These are phyloP conservation scores for Zaprionus africanus DNA, from an alignment of 1,140 invertebrate genomes.

Conservation along the genomic window DNA sequence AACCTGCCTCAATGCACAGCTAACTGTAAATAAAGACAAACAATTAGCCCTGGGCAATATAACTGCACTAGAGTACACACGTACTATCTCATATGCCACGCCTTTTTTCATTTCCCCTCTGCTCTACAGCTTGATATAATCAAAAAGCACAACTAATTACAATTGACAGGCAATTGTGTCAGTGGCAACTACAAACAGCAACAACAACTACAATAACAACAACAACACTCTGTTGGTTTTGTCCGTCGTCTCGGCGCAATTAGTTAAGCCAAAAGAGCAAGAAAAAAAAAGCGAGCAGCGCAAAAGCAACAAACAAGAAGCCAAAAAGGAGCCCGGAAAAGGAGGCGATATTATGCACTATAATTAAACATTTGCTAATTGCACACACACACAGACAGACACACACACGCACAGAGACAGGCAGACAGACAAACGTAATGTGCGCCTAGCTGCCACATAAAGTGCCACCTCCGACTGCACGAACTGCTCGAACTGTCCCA, in stretches of 20 bases:
- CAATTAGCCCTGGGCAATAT: conserved; percentile 12
- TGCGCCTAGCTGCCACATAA: conserved; percentile 56
- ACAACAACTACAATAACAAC: neutral
- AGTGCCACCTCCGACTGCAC: conserved; percentile 44
- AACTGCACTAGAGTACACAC: conserved; percentile 42
- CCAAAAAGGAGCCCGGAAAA: conserved; percentile 51
- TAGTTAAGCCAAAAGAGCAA: conserved; percentile 71
- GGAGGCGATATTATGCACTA: conserved; percentile 68
- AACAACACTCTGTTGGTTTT: conserved; percentile 30
- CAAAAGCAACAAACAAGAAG: conserved; percentile 17
- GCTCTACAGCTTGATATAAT: conserved; percentile 25
- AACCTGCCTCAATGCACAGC: conserved; percentile 2
- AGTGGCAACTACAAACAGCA: conserved; percentile 16
- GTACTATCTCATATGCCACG: neutral
- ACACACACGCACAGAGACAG: neutral
- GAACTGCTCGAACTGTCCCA: conserved; percentile 6
- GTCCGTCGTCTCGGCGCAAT: conserved; percentile 49
- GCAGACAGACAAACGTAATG: conserved; percentile 30
- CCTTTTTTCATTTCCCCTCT: neutral
- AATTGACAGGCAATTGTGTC: conserved; percentile 82
- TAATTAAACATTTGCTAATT: conserved; percentile 82
- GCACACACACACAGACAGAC: conserved; percentile 28
- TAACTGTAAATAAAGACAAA: neutral
- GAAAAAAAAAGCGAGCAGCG: conserved; percentile 22
- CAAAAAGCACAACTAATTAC: conserved; percentile 82